A percentile compares a stretch with the other conserved stretches of the same genome.
phyloP scores from a whole-genome alignment of 2,888 invertebrate species.

The Reticulitermes lucifugus region DNA sequence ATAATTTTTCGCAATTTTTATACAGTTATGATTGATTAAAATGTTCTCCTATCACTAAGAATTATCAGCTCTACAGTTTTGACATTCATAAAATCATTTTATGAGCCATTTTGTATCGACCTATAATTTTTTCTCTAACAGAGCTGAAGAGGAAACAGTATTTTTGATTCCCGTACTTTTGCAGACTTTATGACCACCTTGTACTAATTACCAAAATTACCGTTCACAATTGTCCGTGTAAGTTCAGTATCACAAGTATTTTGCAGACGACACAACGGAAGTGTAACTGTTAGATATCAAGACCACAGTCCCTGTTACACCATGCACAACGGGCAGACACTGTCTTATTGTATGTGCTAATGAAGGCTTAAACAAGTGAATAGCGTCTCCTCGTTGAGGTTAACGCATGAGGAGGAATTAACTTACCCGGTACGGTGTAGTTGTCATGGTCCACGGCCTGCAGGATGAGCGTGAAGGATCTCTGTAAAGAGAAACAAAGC shows the following conservation, averaged over 20 bases:
- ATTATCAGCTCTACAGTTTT: too few species aligned
- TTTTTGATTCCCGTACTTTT: too few species aligned
- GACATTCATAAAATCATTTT: too few species aligned
- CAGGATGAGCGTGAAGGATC: slow-evolving; percentile 92
- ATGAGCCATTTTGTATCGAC: too few species aligned
- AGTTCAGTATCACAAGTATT: neutral
- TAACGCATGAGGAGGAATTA: slow-evolving; percentile 4
- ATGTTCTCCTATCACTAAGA: neutral
- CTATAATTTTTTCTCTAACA: too few species aligned
- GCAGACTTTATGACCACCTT: too few species aligned
- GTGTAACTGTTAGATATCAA: neutral
- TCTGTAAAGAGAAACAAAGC: slow-evolving; percentile 72
- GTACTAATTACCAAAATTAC: neutral
- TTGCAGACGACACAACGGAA: neutral
- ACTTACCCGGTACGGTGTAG: slow-evolving; percentile 78
- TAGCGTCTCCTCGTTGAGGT: slow-evolving; percentile 14
- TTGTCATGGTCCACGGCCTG: slow-evolving; percentile 90
- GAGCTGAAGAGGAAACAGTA: too few species aligned
- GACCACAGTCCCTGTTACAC: neutral
- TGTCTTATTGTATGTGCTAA: neutral
- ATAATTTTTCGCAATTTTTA: too few species aligned
- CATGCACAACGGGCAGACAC: neutral
- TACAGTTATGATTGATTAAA: too few species aligned
- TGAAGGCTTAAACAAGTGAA: slow-evolving; percentile 13
- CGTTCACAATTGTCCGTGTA: neutral